These are phyloP conservation scores for Lichenostomus cassidix DNA, from an alignment of 2,113 vertebrate species.

Conservation along the genomic window DNA sequence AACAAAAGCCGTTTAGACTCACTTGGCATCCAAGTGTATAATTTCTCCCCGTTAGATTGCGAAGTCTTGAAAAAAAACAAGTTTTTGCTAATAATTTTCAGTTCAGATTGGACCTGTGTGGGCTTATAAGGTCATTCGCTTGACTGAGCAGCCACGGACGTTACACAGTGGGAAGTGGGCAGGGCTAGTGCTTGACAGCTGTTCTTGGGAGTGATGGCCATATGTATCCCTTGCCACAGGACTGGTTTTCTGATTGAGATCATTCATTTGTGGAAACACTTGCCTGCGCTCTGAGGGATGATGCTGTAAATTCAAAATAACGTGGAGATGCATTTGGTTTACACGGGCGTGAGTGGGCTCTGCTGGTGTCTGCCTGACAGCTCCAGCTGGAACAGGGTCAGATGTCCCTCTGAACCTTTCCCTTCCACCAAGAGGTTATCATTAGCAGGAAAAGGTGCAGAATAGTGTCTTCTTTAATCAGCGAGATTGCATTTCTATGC, in stretches of 20 bases:
- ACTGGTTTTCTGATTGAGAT: slow-evolving; percentile 62
- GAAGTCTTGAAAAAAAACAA: slow-evolving; percentile 8
- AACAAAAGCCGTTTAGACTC: neutral
- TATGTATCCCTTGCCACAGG: slow-evolving; percentile 64
- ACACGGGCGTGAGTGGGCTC: neutral
- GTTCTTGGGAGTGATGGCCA: slow-evolving; percentile 61
- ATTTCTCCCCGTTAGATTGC: neutral
- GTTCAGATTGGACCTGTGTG: slow-evolving; percentile 24
- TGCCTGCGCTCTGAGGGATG: slow-evolving; percentile 27
- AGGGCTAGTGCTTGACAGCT: slow-evolving; percentile 61
- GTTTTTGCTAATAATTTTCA: slow-evolving; percentile 21
- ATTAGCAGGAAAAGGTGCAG: neutral
- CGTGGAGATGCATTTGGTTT: neutral
- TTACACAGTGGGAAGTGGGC: slow-evolving; percentile 58
- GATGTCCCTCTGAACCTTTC: neutral
- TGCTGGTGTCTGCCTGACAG: neutral
- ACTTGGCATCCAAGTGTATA: neutral
- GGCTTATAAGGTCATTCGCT: slow-evolving; percentile 59
- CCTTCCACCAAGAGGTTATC: neutral
- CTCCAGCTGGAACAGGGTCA: slow-evolving; percentile 11
- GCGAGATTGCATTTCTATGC: accelerated
- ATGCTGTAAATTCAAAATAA: slow-evolving; percentile 35
- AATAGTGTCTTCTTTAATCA: neutral
- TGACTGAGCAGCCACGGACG: slow-evolving; percentile 44
- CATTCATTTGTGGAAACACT: slow-evolving; percentile 50